Evolutionary conservation across 2,113 vertebrate species (phyloP).

Genomic region (Mionectes macconnelli): DNA sequence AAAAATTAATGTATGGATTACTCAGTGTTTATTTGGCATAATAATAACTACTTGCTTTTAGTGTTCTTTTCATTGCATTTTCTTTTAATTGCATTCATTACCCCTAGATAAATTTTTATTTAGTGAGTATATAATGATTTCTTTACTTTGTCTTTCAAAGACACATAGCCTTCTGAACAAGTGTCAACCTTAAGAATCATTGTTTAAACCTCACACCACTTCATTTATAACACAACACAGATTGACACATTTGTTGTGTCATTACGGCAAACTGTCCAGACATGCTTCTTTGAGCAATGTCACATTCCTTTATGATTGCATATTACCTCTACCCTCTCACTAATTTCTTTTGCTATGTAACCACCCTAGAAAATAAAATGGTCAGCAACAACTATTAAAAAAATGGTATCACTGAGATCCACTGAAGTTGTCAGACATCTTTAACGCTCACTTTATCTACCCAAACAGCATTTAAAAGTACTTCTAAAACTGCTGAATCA

Average conservation of each 20-base stretch:
- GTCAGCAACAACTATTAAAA: not conserved
- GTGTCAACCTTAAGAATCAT: not conserved
- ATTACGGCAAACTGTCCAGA: not conserved
- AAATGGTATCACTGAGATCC: not conserved
- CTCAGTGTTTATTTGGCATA: not conserved
- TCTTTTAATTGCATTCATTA: not conserved
- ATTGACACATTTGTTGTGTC: not conserved
- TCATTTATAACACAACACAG: not conserved
- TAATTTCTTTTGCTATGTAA: not conserved
- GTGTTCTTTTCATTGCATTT: not conserved
- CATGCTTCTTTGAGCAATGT: not conserved
- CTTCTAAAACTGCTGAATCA: not conserved
- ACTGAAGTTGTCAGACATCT: not conserved
- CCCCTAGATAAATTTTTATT: not conserved
- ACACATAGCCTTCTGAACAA: not conserved
- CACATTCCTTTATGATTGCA: not conserved
- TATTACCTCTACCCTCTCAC: not conserved
- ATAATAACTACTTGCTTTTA: not conserved
- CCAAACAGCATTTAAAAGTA: not conserved
- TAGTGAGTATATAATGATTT: not conserved
- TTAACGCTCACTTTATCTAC: not conserved
- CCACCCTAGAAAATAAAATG: not conserved
- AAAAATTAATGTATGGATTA: not conserved
- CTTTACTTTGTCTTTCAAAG: not conserved
- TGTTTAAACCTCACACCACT: not conserved